Conservation (phyloP, 2,113 vertebrate species). For the Quiscalus mexicanus region DNA sequence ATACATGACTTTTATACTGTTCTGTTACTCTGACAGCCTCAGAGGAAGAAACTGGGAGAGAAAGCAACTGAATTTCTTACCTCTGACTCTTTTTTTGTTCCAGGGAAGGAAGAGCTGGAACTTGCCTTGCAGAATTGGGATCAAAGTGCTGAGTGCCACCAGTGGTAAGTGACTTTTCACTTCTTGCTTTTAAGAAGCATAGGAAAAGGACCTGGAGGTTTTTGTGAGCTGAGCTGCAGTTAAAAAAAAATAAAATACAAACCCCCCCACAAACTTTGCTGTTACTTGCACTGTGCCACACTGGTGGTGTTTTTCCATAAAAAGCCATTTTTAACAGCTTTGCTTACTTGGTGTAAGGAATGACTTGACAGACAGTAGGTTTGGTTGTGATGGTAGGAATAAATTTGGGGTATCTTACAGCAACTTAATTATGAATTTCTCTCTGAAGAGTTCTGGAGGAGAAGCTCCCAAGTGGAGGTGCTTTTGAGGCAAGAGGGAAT, state of each 20-base stretch:
- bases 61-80: background rate
- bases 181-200: background rate
- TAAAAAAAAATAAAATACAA: background rate
- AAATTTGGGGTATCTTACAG: background rate
- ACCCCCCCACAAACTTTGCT: background rate
- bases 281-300: background rate
- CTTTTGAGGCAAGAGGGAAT: background rate
- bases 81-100: background rate
- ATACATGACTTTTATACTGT: accelerated
- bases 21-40: background rate
- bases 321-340: background rate
- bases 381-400: background rate
- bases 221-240: background rate
- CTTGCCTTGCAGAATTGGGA: slow-evolving; percentile 79
- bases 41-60: background rate
- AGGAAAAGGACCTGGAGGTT: background rate
- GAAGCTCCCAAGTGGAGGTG: background rate
- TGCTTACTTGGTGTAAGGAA: background rate
- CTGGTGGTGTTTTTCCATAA: background rate
- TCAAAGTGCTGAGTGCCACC: slow-evolving; percentile 85
- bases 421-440: background rate
- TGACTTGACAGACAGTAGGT: background rate
- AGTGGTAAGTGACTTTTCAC: slow-evolving; percentile 78
- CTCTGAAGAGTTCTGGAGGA: background rate
- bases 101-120: slow-evolving; percentile 87